Evolutionary conservation across 2,888 invertebrate species (phyloP), one percentile per base, ranked within the genome.

Genomic region (Alitta virens): DNA sequence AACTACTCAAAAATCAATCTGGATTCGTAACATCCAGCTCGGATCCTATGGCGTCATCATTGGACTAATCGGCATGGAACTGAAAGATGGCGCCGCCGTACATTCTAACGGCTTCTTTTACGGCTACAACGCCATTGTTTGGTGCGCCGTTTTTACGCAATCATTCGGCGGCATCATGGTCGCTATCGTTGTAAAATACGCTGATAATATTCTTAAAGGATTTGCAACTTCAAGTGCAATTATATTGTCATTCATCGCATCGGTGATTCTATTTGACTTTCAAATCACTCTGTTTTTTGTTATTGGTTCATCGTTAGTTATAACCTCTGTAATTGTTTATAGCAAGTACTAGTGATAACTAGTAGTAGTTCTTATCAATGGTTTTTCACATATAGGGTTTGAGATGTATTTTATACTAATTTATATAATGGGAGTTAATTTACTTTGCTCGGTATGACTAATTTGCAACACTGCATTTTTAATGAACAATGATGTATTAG

Each of bases 1-100:
- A 71, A 82, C 82, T n/a, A 77, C 79, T 1, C 91, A 94, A 70
- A 89, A 95, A 68, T 85, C 86, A 1, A 81, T 87, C 1, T 99
- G 98, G 98, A 92, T 98, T 90, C 86, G 98, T 74, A 99, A 99
- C 83, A 91, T 99, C 0, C 98, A 99, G 78, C 84, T 99, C 61
- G 92, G 95, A 75, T 86, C 96, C 56, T 85, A 96, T 40, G 94
- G 96, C 1, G 84, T 97, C 64, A 94, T 97, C 0, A 90, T 97
- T 75, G 95, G 94, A 9, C 80, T 90, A 16, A 80, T 90, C n/a
- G 92, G 92, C 1, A 92, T 92, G 79, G 86, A 89, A 33, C 55
- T 77, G 1, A 74, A 74, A 40, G 78, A 80, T 62, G 72, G 75
- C 1, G 38, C 60, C 0, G 60, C 63, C 49, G 74, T 80, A 1